phyloP scores from a whole-genome alignment of 2,113 vertebrate species.

The Strix aluco region DNA sequence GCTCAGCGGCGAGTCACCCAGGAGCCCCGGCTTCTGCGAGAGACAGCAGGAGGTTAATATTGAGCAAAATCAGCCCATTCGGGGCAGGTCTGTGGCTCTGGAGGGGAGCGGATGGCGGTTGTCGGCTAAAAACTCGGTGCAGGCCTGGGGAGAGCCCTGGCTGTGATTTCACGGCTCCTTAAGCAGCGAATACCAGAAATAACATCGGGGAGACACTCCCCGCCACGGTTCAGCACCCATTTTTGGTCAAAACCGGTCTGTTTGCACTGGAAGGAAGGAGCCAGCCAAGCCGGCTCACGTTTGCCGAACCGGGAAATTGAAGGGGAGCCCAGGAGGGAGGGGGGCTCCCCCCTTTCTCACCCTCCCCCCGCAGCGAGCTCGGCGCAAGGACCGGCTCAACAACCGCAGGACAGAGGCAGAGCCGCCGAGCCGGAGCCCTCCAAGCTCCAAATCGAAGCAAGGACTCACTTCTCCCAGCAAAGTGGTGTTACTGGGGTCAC shows the following conservation, averaged over 20 bases:
- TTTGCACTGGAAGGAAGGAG: background rate
- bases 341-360: background rate
- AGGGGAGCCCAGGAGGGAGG: background rate
- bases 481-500: background rate
- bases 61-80: no score
- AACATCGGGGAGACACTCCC: background rate
- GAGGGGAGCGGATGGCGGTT: no score
- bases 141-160: background rate
- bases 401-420: background rate
- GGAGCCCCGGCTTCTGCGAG: constrained; percentile 83
- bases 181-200: background rate
- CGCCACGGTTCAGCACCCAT: background rate
- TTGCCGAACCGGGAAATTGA: background rate
- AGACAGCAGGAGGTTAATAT: background rate
- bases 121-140: background rate
- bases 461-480: background rate
- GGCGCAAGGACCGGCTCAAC: background rate
- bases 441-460: no score
- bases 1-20: constrained; percentile 84
- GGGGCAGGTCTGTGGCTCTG: background rate
- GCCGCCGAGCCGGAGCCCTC: no score
- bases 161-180: background rate
- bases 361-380: no score
- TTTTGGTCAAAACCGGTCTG: background rate
- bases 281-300: no score